These are phyloP conservation scores for Trypoxylon attenuatum DNA, from an alignment of 2,888 invertebrate species.

Conservation along the genomic window DNA sequence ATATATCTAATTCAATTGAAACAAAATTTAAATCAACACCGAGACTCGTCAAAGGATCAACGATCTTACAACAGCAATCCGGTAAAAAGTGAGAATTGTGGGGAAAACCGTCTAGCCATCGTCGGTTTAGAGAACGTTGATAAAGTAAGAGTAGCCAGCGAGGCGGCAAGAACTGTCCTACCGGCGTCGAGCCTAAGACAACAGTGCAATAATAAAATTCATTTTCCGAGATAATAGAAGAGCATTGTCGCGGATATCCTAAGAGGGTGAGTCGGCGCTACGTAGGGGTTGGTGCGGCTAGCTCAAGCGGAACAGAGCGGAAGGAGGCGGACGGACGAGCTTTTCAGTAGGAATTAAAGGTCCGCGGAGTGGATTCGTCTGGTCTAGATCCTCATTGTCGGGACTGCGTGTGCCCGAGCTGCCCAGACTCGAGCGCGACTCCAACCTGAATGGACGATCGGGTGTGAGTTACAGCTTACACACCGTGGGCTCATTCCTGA, in stretches of 20 bases:
- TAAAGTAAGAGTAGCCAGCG: too few species aligned
- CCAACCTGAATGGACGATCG: conserved; percentile 41
- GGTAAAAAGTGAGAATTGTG: too few species aligned
- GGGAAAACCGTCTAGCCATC: too few species aligned
- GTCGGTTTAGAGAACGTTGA: too few species aligned
- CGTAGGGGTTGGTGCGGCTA: not conserved
- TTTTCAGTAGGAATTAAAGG: conserved; percentile 12
- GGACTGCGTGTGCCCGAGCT: not conserved
- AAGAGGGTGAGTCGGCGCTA: not conserved
- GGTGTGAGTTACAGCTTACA: conserved; percentile 57
- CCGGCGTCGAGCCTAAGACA: not conserved
- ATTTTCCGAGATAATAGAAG: conserved; percentile 2
- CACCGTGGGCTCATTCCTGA: conserved; percentile 56
- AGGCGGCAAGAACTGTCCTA: not conserved
- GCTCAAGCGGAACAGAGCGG: not conserved
- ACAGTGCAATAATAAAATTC: conserved; percentile 1
- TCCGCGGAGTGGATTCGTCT: not conserved
- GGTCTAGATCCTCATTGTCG: conserved; percentile 1
- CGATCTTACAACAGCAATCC: too few species aligned
- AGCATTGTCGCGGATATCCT: not conserved
- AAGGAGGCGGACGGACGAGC: not conserved
- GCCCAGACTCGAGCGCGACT: too few species aligned
- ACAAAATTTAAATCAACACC: too few species aligned
- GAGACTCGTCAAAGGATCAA: too few species aligned
- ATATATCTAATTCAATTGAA: too few species aligned